These are phyloP conservation scores for Montipora foliosa DNA, from an alignment of 64 coral and sea anemone genomes.

Conservation along the genomic window DNA sequence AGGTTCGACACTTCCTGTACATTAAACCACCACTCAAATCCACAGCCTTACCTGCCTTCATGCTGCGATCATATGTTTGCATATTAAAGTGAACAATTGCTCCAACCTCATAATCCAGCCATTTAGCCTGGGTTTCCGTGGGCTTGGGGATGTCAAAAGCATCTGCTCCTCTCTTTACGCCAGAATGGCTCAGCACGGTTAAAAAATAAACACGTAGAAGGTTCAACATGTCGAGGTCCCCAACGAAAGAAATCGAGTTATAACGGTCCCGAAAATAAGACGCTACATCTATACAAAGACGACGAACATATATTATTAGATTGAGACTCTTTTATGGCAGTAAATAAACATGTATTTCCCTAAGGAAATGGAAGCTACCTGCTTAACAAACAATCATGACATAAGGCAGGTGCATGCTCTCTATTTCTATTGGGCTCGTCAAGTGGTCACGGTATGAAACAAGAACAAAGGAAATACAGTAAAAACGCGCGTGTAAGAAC, in stretches of 20 bases:
- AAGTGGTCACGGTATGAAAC: too few relatives aligned
- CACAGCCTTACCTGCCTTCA: conserved; percentile 53
- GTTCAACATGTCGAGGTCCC: not conserved
- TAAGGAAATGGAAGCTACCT: not conserved
- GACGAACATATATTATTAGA: too few relatives aligned
- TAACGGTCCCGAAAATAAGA: not conserved
- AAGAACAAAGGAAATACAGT: too few relatives aligned
- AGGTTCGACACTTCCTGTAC: not conserved
- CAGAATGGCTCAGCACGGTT: not conserved
- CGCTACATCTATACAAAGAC: too few relatives aligned
- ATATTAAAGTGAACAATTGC: conserved; percentile 76
- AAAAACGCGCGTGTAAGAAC: too few relatives aligned
- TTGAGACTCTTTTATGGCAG: not conserved
- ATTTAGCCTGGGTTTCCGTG: conserved; percentile 53
- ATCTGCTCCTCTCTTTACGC: not conserved
- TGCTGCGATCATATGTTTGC: conserved; percentile 59
- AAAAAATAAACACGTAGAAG: not conserved
- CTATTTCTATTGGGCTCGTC: too few relatives aligned
- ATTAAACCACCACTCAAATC: not conserved
- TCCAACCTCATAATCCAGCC: conserved; percentile 72
- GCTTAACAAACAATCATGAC: not conserved
- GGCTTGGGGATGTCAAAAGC: conserved; percentile 52
- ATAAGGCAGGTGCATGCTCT: not conserved
- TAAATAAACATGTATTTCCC: not conserved
- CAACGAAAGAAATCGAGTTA: not conserved